Percentiles rank a stretch among this genome's conserved stretches.
These are phyloP conservation scores for Notolabrus celidotus DNA, from an alignment of 2,797 vertebrate species.

Conservation along the genomic window DNA sequence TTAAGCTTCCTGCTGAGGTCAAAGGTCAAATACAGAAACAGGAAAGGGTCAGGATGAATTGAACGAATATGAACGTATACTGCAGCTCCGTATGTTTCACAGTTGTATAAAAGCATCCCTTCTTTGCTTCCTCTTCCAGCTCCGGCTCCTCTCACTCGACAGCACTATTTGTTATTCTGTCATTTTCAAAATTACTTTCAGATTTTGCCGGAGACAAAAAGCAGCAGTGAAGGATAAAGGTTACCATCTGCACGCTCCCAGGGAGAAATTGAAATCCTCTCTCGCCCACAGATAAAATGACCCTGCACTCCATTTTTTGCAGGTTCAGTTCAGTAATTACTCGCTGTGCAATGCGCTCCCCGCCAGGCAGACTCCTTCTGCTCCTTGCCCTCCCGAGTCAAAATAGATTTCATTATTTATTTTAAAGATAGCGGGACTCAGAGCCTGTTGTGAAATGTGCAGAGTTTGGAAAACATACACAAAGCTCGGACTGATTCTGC, in stretches of 20 bases:
- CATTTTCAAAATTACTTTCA: conserved; percentile 73
- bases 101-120: neutral
- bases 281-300: conserved; percentile 43
- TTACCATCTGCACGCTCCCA: conserved; percentile 38
- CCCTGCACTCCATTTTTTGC: conserved; percentile 26
- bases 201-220: conserved; percentile 77
- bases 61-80: neutral
- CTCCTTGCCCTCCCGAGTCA: conserved; percentile 10
- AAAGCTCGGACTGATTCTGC: neutral
- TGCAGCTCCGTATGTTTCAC: neutral
- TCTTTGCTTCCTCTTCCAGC: conserved; percentile 28
- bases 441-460: conserved; percentile 15
- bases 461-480: conserved; percentile 7
- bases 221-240: conserved; percentile 56
- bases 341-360: conserved; percentile 34
- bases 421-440: conserved; percentile 2
- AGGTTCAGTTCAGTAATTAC: conserved; percentile 50
- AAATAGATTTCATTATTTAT: conserved; percentile 25
- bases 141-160: conserved; percentile 33
- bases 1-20: neutral
- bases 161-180: conserved; percentile 57
- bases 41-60: neutral
- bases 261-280: conserved; percentile 44
- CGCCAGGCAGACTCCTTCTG: conserved; percentile 6
- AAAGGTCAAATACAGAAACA: conserved; percentile 16